A percentile compares a stretch with the other conserved stretches of the same genome.
Evolutionary conservation across 2,113 vertebrate species (phyloP).

Genomic region (Phylloscopus whistleri): DNA sequence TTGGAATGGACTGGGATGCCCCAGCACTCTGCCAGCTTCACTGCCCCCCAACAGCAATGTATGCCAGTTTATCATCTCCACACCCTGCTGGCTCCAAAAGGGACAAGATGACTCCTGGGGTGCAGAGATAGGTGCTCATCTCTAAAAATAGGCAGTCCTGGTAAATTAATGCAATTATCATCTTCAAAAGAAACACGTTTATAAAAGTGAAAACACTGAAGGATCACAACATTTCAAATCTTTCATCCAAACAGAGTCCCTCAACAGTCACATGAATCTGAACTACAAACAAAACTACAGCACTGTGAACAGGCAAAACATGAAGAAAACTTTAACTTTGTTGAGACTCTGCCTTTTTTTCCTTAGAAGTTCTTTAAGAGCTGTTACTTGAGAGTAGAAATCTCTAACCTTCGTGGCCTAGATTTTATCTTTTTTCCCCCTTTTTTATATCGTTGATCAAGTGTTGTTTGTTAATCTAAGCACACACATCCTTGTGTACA

Average conservation of each 20-base stretch:
- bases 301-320: not conserved
- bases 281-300: not conserved
- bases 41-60: accelerated
- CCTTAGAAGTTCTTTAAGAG: not conserved
- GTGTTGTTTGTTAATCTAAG: not conserved
- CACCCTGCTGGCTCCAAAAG: not conserved
- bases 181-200: not conserved
- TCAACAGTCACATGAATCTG: not conserved
- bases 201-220: not conserved
- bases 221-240: not conserved
- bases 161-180: not conserved
- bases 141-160: not conserved
- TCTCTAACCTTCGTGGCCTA: not conserved
- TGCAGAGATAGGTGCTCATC: not conserved
- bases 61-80: not conserved
- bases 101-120: not conserved
- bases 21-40: not conserved
- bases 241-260: not conserved
- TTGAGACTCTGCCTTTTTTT: not conserved
- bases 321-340: not conserved
- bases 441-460: not conserved
- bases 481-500: not conserved
- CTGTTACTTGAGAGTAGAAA: not conserved
- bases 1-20: not conserved
- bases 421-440: not conserved